phyloP scores from a whole-genome alignment of 1,140 invertebrate species.

The Drosophila pallidifrons region DNA sequence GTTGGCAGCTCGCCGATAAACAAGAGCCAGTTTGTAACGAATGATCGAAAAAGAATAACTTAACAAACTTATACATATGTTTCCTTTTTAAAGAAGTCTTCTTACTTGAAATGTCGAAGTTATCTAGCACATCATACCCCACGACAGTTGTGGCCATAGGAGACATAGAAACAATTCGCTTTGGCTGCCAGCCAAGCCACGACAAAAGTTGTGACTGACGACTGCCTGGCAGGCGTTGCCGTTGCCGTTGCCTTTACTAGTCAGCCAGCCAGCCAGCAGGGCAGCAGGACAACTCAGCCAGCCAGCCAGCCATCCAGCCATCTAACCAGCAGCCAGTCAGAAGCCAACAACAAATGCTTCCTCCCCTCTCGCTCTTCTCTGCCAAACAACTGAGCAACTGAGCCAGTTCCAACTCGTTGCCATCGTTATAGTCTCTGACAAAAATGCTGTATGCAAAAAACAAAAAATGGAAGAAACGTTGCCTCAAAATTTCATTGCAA shows the following conservation, averaged over 20 bases:
- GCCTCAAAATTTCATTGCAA: conserved; percentile 60
- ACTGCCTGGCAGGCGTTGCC: conserved; percentile 57
- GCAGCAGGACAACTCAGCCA: conserved; percentile 13
- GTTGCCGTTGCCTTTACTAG: conserved; percentile 33
- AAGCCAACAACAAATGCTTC: conserved; percentile 43
- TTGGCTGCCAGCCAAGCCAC: conserved; percentile 76
- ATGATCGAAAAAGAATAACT: no score
- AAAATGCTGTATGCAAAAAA: conserved; percentile 56
- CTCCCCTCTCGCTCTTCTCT: no score
- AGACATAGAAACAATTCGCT: conserved; percentile 49
- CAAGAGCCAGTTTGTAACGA: no score
- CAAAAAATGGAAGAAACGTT: conserved; percentile 29
- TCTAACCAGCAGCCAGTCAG: conserved; percentile 49
- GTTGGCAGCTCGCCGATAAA: no score
- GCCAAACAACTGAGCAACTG: conserved; percentile 4
- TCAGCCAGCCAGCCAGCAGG: conserved; percentile 45
- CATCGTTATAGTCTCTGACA: conserved; percentile 72
- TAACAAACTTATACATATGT: not conserved
- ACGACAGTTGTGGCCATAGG: conserved; percentile 7
- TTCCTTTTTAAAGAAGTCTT: no score
- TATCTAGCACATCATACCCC: conserved; percentile 25
- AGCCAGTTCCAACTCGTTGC: conserved; percentile 40
- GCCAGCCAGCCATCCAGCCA: conserved; percentile 22
- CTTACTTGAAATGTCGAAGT: no score
- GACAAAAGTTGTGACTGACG: conserved; percentile 78